Evolutionary conservation across 1,140 invertebrate genomes (phyloP), one percentile per base, ranked within the genome.

Genomic region (Drosophila insularis): DNA sequence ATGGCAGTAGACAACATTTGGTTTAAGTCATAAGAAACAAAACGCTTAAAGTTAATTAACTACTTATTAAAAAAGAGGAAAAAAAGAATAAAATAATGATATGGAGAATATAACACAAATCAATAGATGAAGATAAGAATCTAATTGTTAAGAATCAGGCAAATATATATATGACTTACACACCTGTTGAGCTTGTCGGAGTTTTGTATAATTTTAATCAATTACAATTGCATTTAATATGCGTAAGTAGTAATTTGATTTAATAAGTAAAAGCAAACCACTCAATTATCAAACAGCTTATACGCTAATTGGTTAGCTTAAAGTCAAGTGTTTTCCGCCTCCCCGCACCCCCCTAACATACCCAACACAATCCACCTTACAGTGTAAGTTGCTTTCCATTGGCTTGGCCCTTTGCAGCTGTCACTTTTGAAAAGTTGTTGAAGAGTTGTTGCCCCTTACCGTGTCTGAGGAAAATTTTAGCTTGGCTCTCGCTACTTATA

Each of bases 381-480:
- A 3, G 2, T 10, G 32, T 11, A 8, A 35, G 11, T 11, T 37
- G 10, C 10, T 37, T 13, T 13, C 53, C 63, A 74, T 69, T 50
- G 19, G 10, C 43, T 50, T 50, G 17, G 43, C 43, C 43, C 43
- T 46, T 19, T 76, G 79, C 82, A 89, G 82, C 82, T 86, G 82
- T 87, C 82, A 86, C 84, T 89, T 79, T 86, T 87, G 78, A 86
- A 82, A 86, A 86, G 82, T 86, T 86, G 61, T 50, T 50, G 43
- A 50, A 50, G 43, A 50, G 43, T 50, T 50, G 43, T 50, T 50
- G 43, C 43, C 17, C 63, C 55, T 69, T 68, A 58, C 68, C 43
- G 43, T n/a, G 66, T 59, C 58, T 71, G 64, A 27, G 27, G n/a
- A 50, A 56, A 74, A 67, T 64, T 74, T 46, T 27, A 10, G 37